A percentile compares a stretch with the other conserved stretches of the same genome.
These are phyloP conservation scores for Oopsacas minuta DNA, from an alignment of 37 sponge, comb jelly and placozoan genomes.

Conservation along the genomic window DNA sequence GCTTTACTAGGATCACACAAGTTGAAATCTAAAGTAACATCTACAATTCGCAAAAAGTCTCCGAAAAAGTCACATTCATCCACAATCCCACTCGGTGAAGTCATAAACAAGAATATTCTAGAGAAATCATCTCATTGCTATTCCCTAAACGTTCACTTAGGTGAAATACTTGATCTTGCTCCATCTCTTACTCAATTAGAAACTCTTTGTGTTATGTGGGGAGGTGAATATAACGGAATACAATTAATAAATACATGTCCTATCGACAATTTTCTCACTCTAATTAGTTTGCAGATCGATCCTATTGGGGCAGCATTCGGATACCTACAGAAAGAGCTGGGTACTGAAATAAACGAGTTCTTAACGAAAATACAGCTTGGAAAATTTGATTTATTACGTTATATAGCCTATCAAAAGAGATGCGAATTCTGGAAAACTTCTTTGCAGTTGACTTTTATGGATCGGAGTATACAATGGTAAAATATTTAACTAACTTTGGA, in stretches of 20 bases:
- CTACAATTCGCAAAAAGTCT: slow-evolving; percentile 10
- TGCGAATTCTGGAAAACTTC: background rate
- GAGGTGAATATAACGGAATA: background rate
- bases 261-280: background rate
- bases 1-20: background rate
- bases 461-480: background rate
- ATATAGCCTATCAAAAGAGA: background rate
- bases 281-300: background rate
- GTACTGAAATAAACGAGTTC: background rate
- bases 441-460: background rate
- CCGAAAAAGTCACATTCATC: background rate
- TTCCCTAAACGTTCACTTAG: background rate
- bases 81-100: background rate
- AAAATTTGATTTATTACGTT: slow-evolving; percentile 13
- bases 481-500: slow-evolving; percentile 11
- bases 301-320: background rate
- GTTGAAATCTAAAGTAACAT: background rate
- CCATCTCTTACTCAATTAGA: background rate
- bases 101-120: background rate
- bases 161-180: slow-evolving; percentile 15
- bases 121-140: background rate
- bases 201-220: background rate
- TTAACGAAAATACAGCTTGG: background rate
- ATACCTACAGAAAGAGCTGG: background rate
- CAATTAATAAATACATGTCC: slow-evolving; percentile 13